Evolutionary conservation across 2,888 invertebrate species (phyloP), one percentile per base, ranked within the genome.

Genomic region (Caenorhabditis angaria): DNA sequence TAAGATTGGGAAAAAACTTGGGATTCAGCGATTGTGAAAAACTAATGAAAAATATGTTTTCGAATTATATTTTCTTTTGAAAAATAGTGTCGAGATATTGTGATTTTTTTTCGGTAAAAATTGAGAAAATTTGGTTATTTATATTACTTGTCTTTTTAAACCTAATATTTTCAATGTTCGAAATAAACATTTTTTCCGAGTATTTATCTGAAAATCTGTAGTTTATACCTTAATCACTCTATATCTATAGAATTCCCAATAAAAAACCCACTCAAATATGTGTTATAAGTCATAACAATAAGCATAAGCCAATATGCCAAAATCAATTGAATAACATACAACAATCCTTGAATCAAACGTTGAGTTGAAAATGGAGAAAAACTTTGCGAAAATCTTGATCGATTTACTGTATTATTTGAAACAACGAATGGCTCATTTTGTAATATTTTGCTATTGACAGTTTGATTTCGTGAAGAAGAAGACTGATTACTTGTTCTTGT

Each of bases 221-320:
- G 20, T 28, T 27, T 27, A 12, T 12, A 12, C 6, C 10, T 8
- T n/a, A 10, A 47, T 61, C 18, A 27, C 18, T 8, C 14, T 24
- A 48, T 27, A 22, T 28, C 29, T 35, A 41, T 14, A 55, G 50
- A n/a, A n/a, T n/a, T n/a, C n/a, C n/a, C n/a, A n/a, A n/a, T n/a
- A n/a, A n/a, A 48, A 29, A 63, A 63, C 78, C 61, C 20, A 81
- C 81, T 83, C 59, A 85, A 69, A 58, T 78, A 85, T 20, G 76
- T 77, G 74, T 86, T 86, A 76, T 84, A 86, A 27, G 86, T 86
- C 86, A 86, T 86, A 20, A 78, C 80, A 61, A 84, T 80, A 32
- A 86, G 81, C 86, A 86, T 86, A 27, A 85, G 72, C 81, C 82
- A 84, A 64, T 86, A 86, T 18, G 86, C 86, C 55, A 86, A 70